phyloP scores from a whole-genome alignment of 2,888 invertebrate genomes.

The Lycocerus yunnanus region DNA sequence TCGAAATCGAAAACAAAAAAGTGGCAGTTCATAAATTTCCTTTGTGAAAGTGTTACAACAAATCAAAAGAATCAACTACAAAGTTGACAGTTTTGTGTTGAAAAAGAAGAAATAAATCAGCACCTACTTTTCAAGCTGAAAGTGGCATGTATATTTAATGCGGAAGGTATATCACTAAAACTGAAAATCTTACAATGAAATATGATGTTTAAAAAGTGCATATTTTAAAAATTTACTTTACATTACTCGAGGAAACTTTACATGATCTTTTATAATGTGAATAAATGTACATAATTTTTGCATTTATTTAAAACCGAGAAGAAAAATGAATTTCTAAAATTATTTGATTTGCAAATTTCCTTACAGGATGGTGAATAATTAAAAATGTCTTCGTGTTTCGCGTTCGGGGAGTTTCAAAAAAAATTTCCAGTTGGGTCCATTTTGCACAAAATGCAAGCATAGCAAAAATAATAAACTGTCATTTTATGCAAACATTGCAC shows the following conservation, averaged over 20 bases:
- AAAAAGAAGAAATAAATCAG: constrained; percentile 2
- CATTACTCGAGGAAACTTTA: not conserved
- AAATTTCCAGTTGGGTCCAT: not conserved
- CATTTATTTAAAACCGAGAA: not conserved
- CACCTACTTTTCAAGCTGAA: constrained; percentile 5
- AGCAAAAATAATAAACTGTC: not conserved
- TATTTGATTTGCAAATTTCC: not conserved
- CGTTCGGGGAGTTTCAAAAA: not conserved
- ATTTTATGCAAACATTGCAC: not conserved
- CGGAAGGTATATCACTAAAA: constrained; percentile 4
- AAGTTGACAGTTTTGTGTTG: not conserved
- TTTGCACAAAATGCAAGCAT: no score
- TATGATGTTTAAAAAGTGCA: constrained; percentile 3
- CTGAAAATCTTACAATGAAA: constrained; percentile 5
- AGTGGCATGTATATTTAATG: constrained; percentile 5
- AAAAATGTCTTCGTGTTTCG: not conserved
- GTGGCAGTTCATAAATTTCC: not conserved
- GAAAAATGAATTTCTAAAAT: not conserved
- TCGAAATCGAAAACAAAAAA: not conserved
- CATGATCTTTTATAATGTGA: not conserved
- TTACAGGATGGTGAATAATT: not conserved
- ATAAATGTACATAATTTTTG: not conserved
- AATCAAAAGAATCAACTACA: not conserved
- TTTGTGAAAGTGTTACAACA: not conserved
- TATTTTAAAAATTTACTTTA: constrained; percentile 5